Evolutionary conservation across 2,113 vertebrate genomes (phyloP), one percentile per base, ranked within the genome.

Genomic region (Patagioenas fasciata): DNA sequence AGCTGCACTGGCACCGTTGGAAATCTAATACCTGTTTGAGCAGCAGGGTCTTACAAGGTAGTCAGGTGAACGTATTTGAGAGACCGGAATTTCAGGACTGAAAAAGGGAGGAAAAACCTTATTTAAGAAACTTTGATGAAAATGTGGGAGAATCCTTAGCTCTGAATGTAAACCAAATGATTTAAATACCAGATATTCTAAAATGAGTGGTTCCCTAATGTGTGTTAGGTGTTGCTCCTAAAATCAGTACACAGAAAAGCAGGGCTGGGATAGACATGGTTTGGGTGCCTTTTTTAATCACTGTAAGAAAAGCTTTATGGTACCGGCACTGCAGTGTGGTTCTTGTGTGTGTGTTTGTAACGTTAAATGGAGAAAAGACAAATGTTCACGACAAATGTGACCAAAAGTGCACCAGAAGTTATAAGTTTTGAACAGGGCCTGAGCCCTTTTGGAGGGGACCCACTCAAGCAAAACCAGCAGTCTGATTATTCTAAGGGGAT

Each of bases 11-110:
- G 72, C 85, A 75, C 19, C 8, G 32, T 53, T 92, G 72, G 87
- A 92, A 85, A 88, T 88, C 85, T 86, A 74, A 91, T 78, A 80
- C 79, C 80, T 84, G 15, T 91, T 90, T 90, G 94, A 91, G 53
- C 58, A 89, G 69, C 19, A 57, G 48, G 69, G 65, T 80, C 57
- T 78, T 92, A 84, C 60, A 86, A 80, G 74, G 47, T 54, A 71
- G 75, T 57, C n/a, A 34, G 48, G 62, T n/a, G 61, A 84, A 78
- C 14, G 9, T 50, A 56, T 71, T 18, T 58, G 44, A 70, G 26
- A 60, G 38, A 40, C 34, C 54, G 85, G 81, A 84, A 92, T 84
- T 94, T 69, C 26, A 1, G 23, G 31, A 78, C 16, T 36, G 20
- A 79, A 75, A 82, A 67, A 2, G 9, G 32, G 56, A 95, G 67